Conservation (phyloP, 2,113 vertebrate genomes). For the Spermophilus dauricus region DNA sequence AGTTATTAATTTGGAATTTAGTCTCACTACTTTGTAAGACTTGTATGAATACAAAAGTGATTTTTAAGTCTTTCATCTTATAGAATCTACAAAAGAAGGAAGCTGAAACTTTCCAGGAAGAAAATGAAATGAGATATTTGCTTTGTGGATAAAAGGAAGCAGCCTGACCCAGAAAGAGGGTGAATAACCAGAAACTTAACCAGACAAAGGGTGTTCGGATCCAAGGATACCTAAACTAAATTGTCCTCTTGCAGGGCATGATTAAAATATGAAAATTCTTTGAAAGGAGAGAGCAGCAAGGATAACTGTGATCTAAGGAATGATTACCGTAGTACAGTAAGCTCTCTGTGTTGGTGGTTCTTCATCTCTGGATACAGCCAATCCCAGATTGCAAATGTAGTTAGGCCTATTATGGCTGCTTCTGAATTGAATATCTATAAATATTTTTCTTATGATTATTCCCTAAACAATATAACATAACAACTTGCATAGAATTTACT, state of each 20-base stretch:
- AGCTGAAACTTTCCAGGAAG: background rate
- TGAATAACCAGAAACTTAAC: background rate
- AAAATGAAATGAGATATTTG: background rate
- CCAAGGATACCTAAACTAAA: background rate
- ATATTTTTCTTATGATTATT: background rate
- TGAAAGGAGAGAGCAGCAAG: background rate
- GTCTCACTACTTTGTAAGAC: background rate
- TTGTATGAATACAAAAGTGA: conserved; percentile 6
- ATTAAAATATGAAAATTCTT: background rate
- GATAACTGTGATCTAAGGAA: background rate
- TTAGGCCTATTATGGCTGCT: background rate
- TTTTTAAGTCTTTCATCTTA: background rate
- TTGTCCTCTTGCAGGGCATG: background rate
- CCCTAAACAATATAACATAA: background rate
- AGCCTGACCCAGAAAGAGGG: background rate
- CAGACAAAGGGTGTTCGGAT: no score
- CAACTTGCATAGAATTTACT: background rate
- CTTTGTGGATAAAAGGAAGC: background rate
- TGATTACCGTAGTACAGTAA: no score
- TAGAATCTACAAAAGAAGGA: background rate
- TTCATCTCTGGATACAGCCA: background rate
- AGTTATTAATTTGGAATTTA: conserved; percentile 42
- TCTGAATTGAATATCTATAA: background rate
- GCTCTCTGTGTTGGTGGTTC: background rate
- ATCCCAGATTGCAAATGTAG: background rate